Conservation (phyloP, 2,888 invertebrate genomes). For the Mimumesa dahlbomi region DNA sequence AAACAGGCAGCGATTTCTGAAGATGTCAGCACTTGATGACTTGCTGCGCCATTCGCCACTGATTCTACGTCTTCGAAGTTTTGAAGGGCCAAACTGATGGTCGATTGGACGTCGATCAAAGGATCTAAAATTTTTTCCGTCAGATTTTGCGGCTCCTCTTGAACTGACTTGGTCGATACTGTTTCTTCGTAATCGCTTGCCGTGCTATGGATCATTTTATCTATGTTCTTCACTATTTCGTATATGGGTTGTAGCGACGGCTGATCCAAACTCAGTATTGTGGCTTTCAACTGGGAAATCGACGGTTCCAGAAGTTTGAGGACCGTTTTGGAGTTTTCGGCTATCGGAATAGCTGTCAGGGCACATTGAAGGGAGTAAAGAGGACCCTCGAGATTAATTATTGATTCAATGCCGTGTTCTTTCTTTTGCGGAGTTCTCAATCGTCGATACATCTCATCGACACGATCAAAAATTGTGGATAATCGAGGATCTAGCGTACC, state of each 20-base stretch:
- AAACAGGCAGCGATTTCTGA: constrained; percentile 68
- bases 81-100: constrained; percentile 68
- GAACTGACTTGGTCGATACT: constrained; percentile 13
- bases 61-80: constrained; percentile 66
- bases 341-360: constrained; percentile 23
- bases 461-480: constrained; percentile 39
- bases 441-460: constrained; percentile 46
- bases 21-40: constrained; percentile 21
- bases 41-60: constrained; percentile 48
- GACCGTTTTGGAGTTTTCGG: constrained; percentile 25
- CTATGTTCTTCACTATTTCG: constrained; percentile 25
- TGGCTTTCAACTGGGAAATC: constrained; percentile 33
- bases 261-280: constrained; percentile 12
- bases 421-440: constrained; percentile 35
- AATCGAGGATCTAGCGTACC: constrained; percentile 44
- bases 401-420: constrained; percentile 32
- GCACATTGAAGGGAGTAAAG: constrained; percentile 47
- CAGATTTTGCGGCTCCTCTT: constrained; percentile 60
- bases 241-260: constrained; percentile 31
- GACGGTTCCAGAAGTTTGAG: constrained; percentile 43
- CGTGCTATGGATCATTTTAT: constrained; percentile 16
- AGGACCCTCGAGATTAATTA: constrained; percentile 48
- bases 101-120: constrained; percentile 73
- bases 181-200: constrained; percentile 19
- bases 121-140: constrained; percentile 73